Conservation (phyloP, 2,797 vertebrate genomes). For the Balearica regulorum region DNA sequence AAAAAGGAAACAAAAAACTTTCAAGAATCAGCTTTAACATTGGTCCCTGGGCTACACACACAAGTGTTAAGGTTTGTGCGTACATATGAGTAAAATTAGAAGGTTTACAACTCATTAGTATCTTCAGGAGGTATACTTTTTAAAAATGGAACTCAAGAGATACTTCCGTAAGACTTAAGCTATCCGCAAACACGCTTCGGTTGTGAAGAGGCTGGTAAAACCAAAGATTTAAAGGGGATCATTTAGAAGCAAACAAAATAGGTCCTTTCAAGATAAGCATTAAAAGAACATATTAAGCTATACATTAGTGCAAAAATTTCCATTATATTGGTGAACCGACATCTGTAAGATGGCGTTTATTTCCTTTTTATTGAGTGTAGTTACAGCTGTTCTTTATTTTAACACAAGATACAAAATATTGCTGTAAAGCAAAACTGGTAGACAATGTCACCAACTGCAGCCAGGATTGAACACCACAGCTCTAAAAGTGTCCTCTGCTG, state of each 20-base stretch:
- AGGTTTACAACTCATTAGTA: background rate
- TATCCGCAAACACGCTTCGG: background rate
- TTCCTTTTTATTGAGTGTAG: background rate
- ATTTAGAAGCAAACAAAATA: background rate
- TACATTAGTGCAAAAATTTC: background rate
- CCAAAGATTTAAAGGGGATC: background rate
- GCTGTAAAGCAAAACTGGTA: background rate
- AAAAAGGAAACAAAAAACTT: background rate
- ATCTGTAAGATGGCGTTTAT: background rate
- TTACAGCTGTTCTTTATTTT: background rate
- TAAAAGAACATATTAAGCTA: background rate
- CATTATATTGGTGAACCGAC: background rate
- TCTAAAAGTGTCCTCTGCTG: background rate
- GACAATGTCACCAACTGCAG: background rate
- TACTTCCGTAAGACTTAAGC: background rate
- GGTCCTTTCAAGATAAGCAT: background rate
- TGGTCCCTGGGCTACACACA: background rate
- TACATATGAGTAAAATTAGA: background rate
- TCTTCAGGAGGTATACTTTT: background rate
- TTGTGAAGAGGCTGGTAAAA: background rate
- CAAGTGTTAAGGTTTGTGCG: background rate
- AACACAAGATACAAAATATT: background rate
- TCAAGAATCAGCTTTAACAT: background rate
- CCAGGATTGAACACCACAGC: background rate
- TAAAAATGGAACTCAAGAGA: background rate